phyloP scores from a whole-genome alignment of 2,888 invertebrate species.

The Stomorhina lunata region DNA sequence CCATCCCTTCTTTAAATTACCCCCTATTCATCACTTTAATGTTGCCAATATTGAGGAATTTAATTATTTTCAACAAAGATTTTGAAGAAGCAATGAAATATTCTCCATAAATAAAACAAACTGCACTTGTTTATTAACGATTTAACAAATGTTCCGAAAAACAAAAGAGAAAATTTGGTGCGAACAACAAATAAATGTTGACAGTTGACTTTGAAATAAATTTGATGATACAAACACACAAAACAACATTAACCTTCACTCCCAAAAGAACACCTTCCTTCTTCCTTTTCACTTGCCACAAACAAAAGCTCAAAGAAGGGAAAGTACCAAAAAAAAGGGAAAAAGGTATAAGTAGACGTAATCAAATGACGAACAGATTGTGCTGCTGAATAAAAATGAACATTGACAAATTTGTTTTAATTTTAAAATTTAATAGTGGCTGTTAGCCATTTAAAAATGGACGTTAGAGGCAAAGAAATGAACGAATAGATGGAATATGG shows the following conservation, averaged over 20 bases:
- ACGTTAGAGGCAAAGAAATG: neutral
- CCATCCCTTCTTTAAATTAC: conserved; percentile 1
- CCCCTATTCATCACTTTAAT: conserved; percentile 41
- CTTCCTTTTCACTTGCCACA: neutral
- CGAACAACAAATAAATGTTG: conserved; percentile 35
- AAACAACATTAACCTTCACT: neutral
- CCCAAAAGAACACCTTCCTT: neutral
- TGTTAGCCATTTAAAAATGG: too few species aligned
- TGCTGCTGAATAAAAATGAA: conserved; percentile 30
- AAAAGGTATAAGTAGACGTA: neutral
- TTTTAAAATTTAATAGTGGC: conserved; percentile 48
- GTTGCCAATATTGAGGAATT: conserved; percentile 38
- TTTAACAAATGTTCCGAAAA: conserved; percentile 11
- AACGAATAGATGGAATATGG: too few species aligned
- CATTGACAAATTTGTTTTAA: conserved; percentile 59
- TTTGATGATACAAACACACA: neutral
- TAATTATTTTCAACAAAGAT: conserved; percentile 26
- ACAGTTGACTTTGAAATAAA: conserved; percentile 49
- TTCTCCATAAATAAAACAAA: neutral
- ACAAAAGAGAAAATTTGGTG: neutral
- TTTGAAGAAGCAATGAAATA: neutral
- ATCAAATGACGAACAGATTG: conserved; percentile 39
- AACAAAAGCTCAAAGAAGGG: neutral
- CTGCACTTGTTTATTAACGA: conserved; percentile 36
- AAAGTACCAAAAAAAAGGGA: neutral